Conservation (phyloP, 2,888 invertebrate genomes). For the Lithodes maja region DNA sequence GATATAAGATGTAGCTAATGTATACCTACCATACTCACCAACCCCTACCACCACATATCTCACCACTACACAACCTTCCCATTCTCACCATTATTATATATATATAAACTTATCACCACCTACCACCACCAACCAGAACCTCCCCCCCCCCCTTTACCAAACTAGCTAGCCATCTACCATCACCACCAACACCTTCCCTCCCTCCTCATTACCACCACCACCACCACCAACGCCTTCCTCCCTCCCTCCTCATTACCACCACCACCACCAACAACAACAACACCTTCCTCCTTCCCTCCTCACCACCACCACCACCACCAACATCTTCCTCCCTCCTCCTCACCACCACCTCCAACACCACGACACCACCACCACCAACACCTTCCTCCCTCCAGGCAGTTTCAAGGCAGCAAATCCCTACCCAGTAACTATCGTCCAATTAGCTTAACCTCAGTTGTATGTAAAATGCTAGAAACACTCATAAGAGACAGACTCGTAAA, state of each 20-base stretch:
- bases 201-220: not conserved
- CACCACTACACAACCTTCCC: not conserved
- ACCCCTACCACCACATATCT: not conserved
- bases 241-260: not conserved
- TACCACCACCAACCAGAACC: not conserved
- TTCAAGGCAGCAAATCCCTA: not conserved
- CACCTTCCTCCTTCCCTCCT: not conserved
- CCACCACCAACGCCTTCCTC: not conserved
- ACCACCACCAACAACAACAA: not conserved
- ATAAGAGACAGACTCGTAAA: too few species aligned
- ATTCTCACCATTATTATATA: not conserved
- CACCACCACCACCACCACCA: conserved; percentile 46
- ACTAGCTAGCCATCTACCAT: not conserved
- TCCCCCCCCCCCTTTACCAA: not conserved
- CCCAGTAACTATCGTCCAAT: too few species aligned
- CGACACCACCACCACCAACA: not conserved
- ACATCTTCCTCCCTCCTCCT: conserved; percentile 11
- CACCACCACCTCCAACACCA: not conserved
- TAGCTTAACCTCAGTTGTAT: too few species aligned
- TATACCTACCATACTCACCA: not conserved
- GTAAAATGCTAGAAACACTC: too few species aligned
- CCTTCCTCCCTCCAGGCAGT: not conserved
- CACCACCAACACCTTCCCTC: not conserved
- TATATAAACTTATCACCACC: not conserved
- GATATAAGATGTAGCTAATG: too few species aligned